Base-by-base conservation (phyloP, 2,113 vertebrate genomes). In the Megaptera novaeangliae region DNA sequence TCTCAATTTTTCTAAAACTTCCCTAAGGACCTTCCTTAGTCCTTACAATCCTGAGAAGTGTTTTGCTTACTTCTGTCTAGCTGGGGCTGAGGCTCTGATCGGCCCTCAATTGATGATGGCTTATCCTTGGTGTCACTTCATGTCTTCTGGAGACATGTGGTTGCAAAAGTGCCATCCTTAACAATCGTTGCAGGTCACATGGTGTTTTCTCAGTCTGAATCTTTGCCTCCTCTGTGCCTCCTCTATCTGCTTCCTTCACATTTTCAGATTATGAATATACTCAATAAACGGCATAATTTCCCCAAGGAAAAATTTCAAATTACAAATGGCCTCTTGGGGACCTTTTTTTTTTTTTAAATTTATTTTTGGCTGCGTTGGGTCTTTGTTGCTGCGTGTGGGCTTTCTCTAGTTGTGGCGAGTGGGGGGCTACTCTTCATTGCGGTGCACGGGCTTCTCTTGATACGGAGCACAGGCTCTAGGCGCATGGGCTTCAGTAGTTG, bases 191-290 rank as follows among this genome's bases (percentile, higher is more conserved):
- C 41, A 66, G 12, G 63, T 71, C 69, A 52, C n/a, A 61, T 61
- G 64, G 41, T 14, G 6, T 39, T 63, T 91, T 69, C 25, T 68
- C 68, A 69, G 8, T 25, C 31, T 94, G 64, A 44, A 36, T 63
- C 57, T n/a, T 8, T 29, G 14, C 59, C 57, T 64, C 46, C 12
- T 91, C 75, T 41, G 75, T 57, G 20, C 29, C 72, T 82, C n/a
- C 34, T 55, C 68, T 49, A 31, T 34, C 15, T 13, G 29, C 39
- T 27, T 55, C 68, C 39, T 71, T 55, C 39, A 6, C 31, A 36
- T 88, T 94, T 89, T 87, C 83, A 93, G 71, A 91, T 74, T 61
- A 61, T 74, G 59, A 97, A 44, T 63, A 71, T 74, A 96, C 36
- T 72, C 87, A 80, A 78, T 15, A 80, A 89, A 89, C 1, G n/a